These are phyloP conservation scores for Dryoscopus gambensis DNA, from an alignment of 2,113 vertebrate species.

Conservation along the genomic window DNA sequence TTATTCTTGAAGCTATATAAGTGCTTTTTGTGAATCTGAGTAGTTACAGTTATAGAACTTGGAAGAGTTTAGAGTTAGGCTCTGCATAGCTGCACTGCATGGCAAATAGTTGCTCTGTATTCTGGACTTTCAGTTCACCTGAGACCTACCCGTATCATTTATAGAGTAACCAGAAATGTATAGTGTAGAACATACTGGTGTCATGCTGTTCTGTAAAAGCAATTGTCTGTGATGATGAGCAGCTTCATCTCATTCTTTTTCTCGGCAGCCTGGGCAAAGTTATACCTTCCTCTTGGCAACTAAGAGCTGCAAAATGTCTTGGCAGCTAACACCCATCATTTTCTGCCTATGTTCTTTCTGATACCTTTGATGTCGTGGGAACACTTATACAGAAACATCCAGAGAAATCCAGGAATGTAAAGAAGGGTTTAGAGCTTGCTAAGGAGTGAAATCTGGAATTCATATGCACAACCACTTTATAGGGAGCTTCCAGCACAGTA, in stretches of 20 bases:
- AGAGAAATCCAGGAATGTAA: neutral
- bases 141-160: neutral
- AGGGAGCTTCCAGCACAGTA: neutral
- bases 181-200: neutral
- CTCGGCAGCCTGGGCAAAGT: neutral
- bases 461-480: neutral
- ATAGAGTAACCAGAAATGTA: neutral
- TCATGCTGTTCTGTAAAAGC: neutral
- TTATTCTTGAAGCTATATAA: neutral
- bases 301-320: neutral
- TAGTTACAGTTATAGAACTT: neutral
- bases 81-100: neutral
- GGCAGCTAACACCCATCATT: slow-evolving; percentile 37
- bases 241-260: neutral
- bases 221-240: neutral
- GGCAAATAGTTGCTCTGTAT: neutral
- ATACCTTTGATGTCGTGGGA: slow-evolving; percentile 61
- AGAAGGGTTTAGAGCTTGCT: neutral
- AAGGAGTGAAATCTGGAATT: slow-evolving; percentile 17
- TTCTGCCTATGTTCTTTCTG: slow-evolving; percentile 22
- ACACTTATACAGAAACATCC: neutral
- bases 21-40: neutral
- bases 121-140: neutral
- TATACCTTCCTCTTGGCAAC: neutral
- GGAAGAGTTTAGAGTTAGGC: neutral